phyloP scores from a whole-genome alignment of 2,888 invertebrate genomes.

The Tipula confusa region DNA sequence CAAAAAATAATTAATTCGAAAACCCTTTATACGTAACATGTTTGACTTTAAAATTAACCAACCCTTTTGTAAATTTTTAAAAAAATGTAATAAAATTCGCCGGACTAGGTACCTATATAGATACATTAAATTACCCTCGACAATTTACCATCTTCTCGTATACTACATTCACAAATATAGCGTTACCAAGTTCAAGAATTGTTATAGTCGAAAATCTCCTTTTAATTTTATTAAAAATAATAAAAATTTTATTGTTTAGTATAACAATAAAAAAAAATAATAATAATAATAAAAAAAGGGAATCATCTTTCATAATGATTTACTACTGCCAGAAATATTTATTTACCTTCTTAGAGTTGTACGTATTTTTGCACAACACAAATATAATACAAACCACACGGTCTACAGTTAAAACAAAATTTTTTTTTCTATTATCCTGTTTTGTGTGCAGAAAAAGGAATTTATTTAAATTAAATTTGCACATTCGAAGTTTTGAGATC shows the following conservation, averaged over 20 bases:
- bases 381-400: conserved; percentile 20
- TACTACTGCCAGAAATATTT: neutral
- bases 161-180: too few species aligned
- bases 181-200: neutral
- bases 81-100: neutral
- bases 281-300: conserved; percentile 20
- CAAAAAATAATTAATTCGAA: neutral
- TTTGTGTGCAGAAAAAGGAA: neutral
- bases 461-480: conserved; percentile 25
- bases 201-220: conserved; percentile 12
- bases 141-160: neutral
- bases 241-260: conserved; percentile 1
- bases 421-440: neutral
- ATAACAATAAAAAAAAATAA: neutral
- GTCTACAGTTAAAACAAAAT: neutral
- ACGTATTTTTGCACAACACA: neutral
- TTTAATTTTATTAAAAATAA: conserved; percentile 25
- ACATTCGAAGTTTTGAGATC: conserved; percentile 25
- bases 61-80: neutral
- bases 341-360: neutral
- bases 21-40: neutral
- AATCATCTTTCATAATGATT: conserved; percentile 25
- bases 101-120: neutral
- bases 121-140: neutral
- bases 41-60: neutral